Base-by-base conservation (phyloP, 2,888 invertebrate species). In the Asteroscopus sphinx region DNA sequence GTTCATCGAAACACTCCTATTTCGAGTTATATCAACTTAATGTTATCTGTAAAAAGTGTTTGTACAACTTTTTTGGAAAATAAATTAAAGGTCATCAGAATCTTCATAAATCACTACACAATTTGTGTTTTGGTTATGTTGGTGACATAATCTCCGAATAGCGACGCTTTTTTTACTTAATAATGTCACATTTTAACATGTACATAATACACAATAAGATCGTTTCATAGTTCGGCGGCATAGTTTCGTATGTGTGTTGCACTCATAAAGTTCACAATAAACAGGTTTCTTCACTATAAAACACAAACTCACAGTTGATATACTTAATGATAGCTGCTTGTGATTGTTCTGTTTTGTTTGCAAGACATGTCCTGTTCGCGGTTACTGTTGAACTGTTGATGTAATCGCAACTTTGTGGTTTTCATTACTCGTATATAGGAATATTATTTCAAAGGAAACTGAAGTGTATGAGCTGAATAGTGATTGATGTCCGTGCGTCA, bases 371-470 rank as follows among this genome's bases (percentile, higher is more conserved):
- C 15, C 35, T 40, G 66, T 28, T 42, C 28, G 15, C 28, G 33
- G 21, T 39, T 11, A 41, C 25, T 11, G 35, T 35, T 48, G 12
- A 36, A 41, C 25, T 11, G 35, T 35, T 48, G 12, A 36, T 40
- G 30, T 21, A 45, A 57, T 21, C 26, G 25, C 25, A 12, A 26
- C 40, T 26, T 15, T 26, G 66, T 28, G 58, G 35, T 15, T 30
- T 33, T 7, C 12, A 2, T 9, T 17, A 15, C 25, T 9, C 9
- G 11, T 7, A 9, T 2, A 25, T 6, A 25, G 33, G 44, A 26
- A 12, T 25, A 11, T 13, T n/a, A n/a, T 7, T 12, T 40, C 42
- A 39, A 26, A 12, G 13, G 15, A 35, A 30, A 45, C 25, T 33
- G 32, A 21, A 21, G 21, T 2, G 2, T 33, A 41, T 41, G 26